Base-by-base conservation (phyloP, 2,888 invertebrate genomes). In the Phortica magna region DNA sequence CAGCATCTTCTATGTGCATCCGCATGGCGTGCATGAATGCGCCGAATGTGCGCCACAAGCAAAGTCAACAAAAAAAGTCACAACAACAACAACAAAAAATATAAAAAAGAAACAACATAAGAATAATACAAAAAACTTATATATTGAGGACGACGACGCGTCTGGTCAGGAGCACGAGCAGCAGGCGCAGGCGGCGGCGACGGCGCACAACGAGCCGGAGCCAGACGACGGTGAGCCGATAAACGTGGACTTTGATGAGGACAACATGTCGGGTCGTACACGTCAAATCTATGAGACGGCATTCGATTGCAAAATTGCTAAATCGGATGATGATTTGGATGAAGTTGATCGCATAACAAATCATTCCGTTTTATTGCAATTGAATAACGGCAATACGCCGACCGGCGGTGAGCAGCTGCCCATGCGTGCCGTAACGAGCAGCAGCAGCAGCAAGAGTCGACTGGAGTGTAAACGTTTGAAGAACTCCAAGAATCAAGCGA, bases 231-330 rank as follows among this genome's bases (percentile, higher is more conserved):
- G 85, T 65, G 92, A 92, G 31, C 2, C 31, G 31, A 1, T 31
- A 31, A 31, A 31, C 31, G 31, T 31, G 2, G 70, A 74, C 31
- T 71, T 70, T 85, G 68, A 57, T 9, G 68, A 75, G 22, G 75
- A 88, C 88, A 85, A 84, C 79, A 86, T 86, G 85, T 86, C 86
- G 22, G 87, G 86, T 65, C 93, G 95, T 76, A 94, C 94, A 91
- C 94, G 96, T 88, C 96, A 96, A 92, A 94, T 97, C 76, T 97
- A 97, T 91, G 97, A 97, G 92, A 97, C 97, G 76, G 97, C 97
- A 77, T 97, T 97, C 92, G 97, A 97, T 92, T 96, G 96, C 92
- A 96, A 96, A 92, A 95, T 96, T 88, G 95, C 95, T 89, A 95
- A 95, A 81, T 96, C 96, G 9, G 95, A 95, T 84, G 95, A 95